A percentile compares a stretch with the other conserved stretches of the same genome.
These are phyloP conservation scores for Zygaena filipendulae DNA, from an alignment of 2,888 invertebrate genomes.

Conservation along the genomic window DNA sequence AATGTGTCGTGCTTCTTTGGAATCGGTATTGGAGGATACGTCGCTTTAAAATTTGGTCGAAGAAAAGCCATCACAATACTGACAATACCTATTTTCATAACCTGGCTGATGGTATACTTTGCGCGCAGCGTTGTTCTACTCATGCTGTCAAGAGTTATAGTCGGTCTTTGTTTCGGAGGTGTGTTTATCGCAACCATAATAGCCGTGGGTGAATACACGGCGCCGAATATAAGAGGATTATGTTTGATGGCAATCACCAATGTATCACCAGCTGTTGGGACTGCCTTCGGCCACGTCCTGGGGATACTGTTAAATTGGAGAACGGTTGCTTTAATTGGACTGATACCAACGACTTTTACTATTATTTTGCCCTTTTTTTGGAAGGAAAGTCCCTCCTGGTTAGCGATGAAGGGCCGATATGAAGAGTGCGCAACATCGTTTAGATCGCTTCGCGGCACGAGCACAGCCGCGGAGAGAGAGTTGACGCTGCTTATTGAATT, in stretches of 20 bases:
- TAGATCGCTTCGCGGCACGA: slow-evolving; percentile 16
- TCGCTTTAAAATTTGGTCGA: slow-evolving; percentile 14
- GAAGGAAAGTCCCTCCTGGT: slow-evolving; percentile 22
- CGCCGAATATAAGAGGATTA: slow-evolving; percentile 11
- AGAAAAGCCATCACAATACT: slow-evolving; percentile 8
- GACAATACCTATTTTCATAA: slow-evolving; percentile 10
- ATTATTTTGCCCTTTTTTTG: slow-evolving; percentile 18
- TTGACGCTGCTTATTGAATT: slow-evolving; percentile 13
- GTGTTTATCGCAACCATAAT: slow-evolving; percentile 8
- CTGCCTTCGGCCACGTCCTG: slow-evolving; percentile 15
- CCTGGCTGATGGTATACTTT: slow-evolving; percentile 15
- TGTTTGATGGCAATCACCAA: slow-evolving; percentile 9
- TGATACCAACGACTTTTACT: slow-evolving; percentile 15
- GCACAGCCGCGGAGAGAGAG: slow-evolving; percentile 11
- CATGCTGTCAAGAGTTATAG: slow-evolving; percentile 12
- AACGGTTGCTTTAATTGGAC: slow-evolving; percentile 16
- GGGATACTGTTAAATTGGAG: slow-evolving; percentile 17
- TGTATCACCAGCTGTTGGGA: slow-evolving; percentile 14
- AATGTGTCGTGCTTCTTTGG: slow-evolving; percentile 14
- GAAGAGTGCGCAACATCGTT: slow-evolving; percentile 19
- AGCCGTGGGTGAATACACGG: slow-evolving; percentile 11
- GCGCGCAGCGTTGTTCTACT: slow-evolving; percentile 8
- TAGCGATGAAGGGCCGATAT: slow-evolving; percentile 20
- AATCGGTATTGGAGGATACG: slow-evolving; percentile 8
- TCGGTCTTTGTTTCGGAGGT: slow-evolving; percentile 17